Conservation (phyloP, 2,113 vertebrate species). For the Psittacula cyanocephala region DNA sequence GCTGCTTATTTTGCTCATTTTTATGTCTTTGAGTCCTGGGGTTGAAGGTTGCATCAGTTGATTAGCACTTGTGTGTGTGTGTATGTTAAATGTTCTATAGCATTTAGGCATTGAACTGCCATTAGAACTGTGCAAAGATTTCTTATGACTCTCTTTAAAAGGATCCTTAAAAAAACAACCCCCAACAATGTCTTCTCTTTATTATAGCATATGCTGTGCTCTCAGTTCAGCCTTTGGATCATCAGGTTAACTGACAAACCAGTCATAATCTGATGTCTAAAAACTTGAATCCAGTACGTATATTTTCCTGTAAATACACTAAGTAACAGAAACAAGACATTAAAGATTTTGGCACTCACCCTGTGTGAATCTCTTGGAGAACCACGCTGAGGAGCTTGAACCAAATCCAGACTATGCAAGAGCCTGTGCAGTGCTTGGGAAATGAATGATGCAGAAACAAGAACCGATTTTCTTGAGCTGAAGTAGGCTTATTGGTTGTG, state of each 20-base stretch:
- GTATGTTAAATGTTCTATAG: background rate
- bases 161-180: background rate
- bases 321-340: background rate
- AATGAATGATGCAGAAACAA: background rate
- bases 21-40: background rate
- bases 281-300: background rate
- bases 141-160: background rate
- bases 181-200: background rate
- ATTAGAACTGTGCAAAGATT: background rate
- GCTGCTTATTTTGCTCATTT: background rate
- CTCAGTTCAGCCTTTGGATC: background rate
- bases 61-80: background rate
- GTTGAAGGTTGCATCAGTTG: background rate
- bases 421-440: background rate
- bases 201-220: background rate
- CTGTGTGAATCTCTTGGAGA: background rate
- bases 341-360: background rate
- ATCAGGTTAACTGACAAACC: background rate
- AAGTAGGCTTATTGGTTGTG: background rate
- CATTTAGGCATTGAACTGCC: background rate
- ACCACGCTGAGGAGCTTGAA: background rate
- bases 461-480: background rate
- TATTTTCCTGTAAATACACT: background rate
- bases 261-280: background rate
- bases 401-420: background rate